Conservation (phyloP, 2,113 vertebrate genomes). For the Xiphophorus couchianus region DNA sequence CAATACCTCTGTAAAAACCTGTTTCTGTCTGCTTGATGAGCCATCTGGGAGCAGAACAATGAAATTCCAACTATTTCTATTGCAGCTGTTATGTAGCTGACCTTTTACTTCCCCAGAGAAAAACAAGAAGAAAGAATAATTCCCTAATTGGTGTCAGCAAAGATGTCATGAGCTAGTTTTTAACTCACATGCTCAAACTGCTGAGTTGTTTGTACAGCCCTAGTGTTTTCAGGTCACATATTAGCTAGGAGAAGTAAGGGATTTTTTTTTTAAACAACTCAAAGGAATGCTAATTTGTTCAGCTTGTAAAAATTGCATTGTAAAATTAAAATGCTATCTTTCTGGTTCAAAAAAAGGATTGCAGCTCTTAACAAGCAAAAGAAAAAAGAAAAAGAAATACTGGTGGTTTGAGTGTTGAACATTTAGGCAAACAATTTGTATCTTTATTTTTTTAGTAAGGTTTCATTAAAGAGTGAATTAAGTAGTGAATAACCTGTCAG, state of each 20-base stretch:
- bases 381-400: too few species aligned
- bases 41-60: slow-evolving; percentile 1
- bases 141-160: slow-evolving; percentile 42
- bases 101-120: slow-evolving; percentile 24
- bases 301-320: too few species aligned
- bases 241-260: background rate
- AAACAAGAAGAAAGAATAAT: slow-evolving; percentile 17
- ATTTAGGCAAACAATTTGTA: too few species aligned
- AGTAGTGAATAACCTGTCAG: too few species aligned
- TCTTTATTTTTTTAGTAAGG: too few species aligned
- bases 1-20: background rate
- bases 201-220: slow-evolving; percentile 38
- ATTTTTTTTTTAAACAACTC: slow-evolving; percentile 1
- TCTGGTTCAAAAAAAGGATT: too few species aligned
- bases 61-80: slow-evolving; percentile 16
- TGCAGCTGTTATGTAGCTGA: slow-evolving; percentile 21
- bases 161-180: slow-evolving; percentile 42
- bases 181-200: slow-evolving; percentile 44
- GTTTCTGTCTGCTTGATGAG: background rate
- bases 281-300: too few species aligned
- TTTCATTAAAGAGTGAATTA: too few species aligned
- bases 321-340: too few species aligned
- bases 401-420: too few species aligned
- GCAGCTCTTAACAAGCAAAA: background rate
- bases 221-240: slow-evolving; percentile 15